Base-by-base conservation (phyloP, 1,140 invertebrate genomes). In the Drosophila insularis region DNA sequence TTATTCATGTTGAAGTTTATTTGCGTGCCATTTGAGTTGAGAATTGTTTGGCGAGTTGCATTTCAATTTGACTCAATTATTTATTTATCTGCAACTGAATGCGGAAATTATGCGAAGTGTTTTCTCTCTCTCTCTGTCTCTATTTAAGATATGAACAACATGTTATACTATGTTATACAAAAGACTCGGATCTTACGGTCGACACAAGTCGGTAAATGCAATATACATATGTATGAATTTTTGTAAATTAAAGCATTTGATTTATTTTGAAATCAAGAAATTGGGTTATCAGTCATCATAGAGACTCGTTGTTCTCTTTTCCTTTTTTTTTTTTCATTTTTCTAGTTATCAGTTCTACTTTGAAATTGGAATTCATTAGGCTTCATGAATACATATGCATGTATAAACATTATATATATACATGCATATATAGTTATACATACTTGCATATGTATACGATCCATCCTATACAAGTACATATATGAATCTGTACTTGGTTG, bases 11-110 rank as follows among this genome's bases (percentile, higher is more conserved):
- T 65, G 72, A 86, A 87, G 82, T 87, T 87, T 87, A 87, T 87
- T 87, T 87, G 82, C 84, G 84, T 87, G 82, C 71, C 55, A 35
- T 58, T 58, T 58, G n/a, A 58, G 27, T 67, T 55, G 71, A 69
- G 69, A 87, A 87, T 89, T 87, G 84, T 87, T 87, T 87, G 80
- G 84, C 77, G 84, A 82, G 84, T 76, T 87, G 84, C 84, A 87
- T 87, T 87, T 87, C 84, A 87, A 87, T 87, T 87, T 87, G 84
- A 87, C 84, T 87, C 84, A 87, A 87, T 87, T 87, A 87, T 87
- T 87, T 87, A 87, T 87, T 87, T 87, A 87, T 87, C 84, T 87
- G 63, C 82, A 81, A 82, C 73, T 89, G 84, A 87, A 87, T 87
- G 82, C 82, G 84, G 84, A 87, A 87, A 87, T 82, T 87, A 87